Conservation (phyloP, 2,113 vertebrate species). For the Pangasianodon hypophthalmus region DNA sequence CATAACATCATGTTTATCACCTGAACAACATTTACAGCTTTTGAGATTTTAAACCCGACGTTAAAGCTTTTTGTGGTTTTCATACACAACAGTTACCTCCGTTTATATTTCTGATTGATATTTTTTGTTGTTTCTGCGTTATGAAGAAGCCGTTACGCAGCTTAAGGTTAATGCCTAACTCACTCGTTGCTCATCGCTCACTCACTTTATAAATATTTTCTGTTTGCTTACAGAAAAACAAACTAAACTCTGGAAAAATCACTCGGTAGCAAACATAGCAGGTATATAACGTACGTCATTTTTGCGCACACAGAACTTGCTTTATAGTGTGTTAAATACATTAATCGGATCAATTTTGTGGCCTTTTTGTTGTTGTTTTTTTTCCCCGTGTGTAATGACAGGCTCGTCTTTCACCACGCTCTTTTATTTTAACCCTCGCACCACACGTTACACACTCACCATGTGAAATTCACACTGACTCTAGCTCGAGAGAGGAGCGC, state of each 20-base stretch:
- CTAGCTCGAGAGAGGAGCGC: background rate
- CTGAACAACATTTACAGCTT: too few species aligned
- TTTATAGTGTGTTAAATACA: background rate
- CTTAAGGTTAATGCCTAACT: too few species aligned
- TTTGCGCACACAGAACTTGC: background rate
- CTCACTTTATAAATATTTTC: background rate
- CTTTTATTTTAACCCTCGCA: constrained; percentile 22
- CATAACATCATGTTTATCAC: too few species aligned
- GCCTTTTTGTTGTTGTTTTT: background rate
- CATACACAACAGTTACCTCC: too few species aligned
- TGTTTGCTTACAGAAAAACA: too few species aligned
- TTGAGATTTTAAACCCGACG: too few species aligned
- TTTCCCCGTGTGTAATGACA: background rate
- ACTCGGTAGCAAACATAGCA: background rate
- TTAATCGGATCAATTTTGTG: background rate
- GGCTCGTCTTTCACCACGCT: constrained; percentile 26
- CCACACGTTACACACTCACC: background rate
- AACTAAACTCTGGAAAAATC: background rate
- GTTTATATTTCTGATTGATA: background rate
- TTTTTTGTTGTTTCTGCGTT: too few species aligned
- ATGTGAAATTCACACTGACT: constrained; percentile 18
- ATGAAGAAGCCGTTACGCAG: too few species aligned
- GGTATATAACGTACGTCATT: background rate
- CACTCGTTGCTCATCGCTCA: too few species aligned
- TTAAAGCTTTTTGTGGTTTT: too few species aligned